phyloP scores from a whole-genome alignment of 1,140 invertebrate species.

The Coptotermes formosanus region DNA sequence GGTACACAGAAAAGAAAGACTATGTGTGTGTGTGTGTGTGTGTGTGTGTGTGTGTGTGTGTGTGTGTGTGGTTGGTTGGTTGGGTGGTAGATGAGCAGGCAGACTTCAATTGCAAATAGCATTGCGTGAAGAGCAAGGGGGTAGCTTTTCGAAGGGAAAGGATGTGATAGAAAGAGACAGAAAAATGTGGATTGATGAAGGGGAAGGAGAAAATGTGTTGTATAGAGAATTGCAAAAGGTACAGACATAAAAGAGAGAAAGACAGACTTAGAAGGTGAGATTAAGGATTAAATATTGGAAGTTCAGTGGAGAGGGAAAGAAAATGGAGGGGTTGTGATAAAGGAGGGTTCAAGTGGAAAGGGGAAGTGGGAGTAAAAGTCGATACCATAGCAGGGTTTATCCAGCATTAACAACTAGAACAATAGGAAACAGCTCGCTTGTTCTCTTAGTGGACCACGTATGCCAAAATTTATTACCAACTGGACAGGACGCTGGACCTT shows the following conservation, averaged over 20 bases:
- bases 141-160: not conserved
- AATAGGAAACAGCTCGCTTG: constrained; percentile 7
- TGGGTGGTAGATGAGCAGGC: not conserved
- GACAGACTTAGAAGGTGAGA: constrained; percentile 19
- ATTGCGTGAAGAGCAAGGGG: constrained; percentile 20
- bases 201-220: not conserved
- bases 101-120: constrained; percentile 28
- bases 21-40: not conserved
- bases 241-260: not conserved
- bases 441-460: too few species aligned
- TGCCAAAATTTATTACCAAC: too few species aligned
- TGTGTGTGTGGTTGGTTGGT: too few species aligned
- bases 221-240: not conserved
- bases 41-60: not conserved
- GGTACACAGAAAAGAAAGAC: not conserved
- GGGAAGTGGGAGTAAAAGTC: constrained; percentile 28
- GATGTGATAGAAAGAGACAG: constrained; percentile 18
- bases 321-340: not conserved
- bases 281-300: constrained; percentile 33
- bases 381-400: constrained; percentile 26
- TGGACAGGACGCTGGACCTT: too few species aligned
- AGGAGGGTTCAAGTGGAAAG: not conserved
- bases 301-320: constrained; percentile 19
- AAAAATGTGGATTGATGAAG: constrained; percentile 21
- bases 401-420: constrained; percentile 29